A percentile compares a stretch with the other conserved stretches of the same genome.
These are phyloP conservation scores for Cephus rjabovi DNA, from an alignment of 2,888 invertebrate species.

Conservation along the genomic window DNA sequence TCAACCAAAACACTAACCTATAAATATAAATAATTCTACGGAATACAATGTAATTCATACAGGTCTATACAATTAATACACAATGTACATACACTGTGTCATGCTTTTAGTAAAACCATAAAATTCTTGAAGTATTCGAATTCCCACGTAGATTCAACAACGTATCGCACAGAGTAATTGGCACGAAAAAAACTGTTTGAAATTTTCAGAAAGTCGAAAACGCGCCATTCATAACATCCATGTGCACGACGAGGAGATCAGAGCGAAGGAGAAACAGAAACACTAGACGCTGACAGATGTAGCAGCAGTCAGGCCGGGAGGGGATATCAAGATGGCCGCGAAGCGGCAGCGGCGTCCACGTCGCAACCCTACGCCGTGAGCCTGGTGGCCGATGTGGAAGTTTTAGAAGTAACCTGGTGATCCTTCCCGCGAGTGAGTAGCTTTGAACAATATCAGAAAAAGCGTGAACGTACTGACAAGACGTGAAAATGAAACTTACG, in stretches of 20 bases:
- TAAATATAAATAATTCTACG: not conserved
- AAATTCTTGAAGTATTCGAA: not conserved
- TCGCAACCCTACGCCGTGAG: conserved; percentile 44
- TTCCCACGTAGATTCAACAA: not conserved
- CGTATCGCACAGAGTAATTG: not conserved
- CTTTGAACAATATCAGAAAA: conserved; percentile 20
- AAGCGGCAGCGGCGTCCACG: conserved; percentile 40
- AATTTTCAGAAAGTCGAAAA: not conserved
- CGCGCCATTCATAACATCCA: not conserved
- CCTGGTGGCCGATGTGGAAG: conserved; percentile 27
- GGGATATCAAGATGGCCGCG: conserved; percentile 57
- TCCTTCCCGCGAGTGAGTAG: conserved; percentile 38
- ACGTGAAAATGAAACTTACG: conserved; percentile 21
- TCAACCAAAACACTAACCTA: not conserved
- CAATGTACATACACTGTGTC: not conserved
- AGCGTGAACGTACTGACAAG: conserved; percentile 11
- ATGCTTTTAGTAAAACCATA: not conserved
- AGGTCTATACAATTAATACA: not conserved
- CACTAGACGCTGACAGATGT: conserved; percentile 41
- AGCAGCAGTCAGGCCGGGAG: conserved; percentile 42
- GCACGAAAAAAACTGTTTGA: not conserved
- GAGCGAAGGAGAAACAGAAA: conserved; percentile 14
- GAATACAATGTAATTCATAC: not conserved
- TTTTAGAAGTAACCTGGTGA: conserved; percentile 31
- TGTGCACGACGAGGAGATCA: not conserved